Base-by-base conservation (phyloP, 1,140 invertebrate species). In the Drepana arcuata region DNA sequence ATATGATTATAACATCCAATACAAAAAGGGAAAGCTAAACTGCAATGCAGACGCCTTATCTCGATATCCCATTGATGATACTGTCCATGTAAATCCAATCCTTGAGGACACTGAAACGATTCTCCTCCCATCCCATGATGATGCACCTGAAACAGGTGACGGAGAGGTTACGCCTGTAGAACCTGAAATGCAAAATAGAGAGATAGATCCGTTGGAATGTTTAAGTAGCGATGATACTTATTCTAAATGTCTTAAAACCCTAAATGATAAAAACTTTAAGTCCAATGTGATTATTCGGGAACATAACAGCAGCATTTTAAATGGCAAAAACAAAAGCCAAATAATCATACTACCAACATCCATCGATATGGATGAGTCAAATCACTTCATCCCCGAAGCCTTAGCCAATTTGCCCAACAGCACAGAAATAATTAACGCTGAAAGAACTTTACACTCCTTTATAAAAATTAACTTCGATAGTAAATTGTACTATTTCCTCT, bases 281-380 rank as follows among this genome's bases (percentile, higher is more conserved):
- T 21, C 9, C 18, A 9, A 21, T 9, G 9, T 9, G 18, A 10
- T 26, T 7, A 10, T 26, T 26, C 24, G 10, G 10, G 24, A 26
- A 26, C n/a, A 26, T 26, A 26, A 4, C 10, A 10, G 10, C 4
- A 3, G 6, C 2, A 3, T 26, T n/a, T 10, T 26, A 4, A n/a
- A n/a, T n/a, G n/a, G n/a, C n/a, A 41, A 33, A 30, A 12, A 10
- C 6, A 18, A 29, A 1, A 18, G n/a, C 9, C 48, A 49, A 24
- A 37, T 27, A 0, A 49, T 57, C 4, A 0, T 52, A 2, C 0
- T 51, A 4, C 58, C 58, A 4, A 48, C 40, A 1, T 57, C 53
- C 0, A 49, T 62, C 7, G 58, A 62, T 14, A 10, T 62, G 0
- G 58, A 62, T 26, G 50, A 54, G 21, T 48, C 48, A 1, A 56